Percentiles rank a stretch among this genome's conserved stretches.
These are phyloP conservation scores for Dromococcyx pavoninus DNA, from an alignment of 2,797 vertebrate species.

Conservation along the genomic window DNA sequence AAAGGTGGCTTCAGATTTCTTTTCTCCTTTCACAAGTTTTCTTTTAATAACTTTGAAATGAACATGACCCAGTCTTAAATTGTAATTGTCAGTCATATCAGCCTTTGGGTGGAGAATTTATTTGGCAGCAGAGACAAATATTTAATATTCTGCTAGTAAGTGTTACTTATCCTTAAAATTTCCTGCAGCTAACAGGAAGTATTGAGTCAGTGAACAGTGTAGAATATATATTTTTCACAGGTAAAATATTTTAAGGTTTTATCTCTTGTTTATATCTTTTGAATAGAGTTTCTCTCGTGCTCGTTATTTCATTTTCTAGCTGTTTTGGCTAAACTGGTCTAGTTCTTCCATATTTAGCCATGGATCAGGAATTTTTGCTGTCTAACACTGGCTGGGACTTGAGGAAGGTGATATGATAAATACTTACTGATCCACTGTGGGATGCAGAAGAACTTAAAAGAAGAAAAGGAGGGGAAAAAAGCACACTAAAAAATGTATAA, in stretches of 20 bases:
- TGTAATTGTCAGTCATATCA: not conserved
- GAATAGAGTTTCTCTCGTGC: not conserved
- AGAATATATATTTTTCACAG: not conserved
- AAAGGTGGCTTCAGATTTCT: not conserved
- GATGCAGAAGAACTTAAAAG: not conserved
- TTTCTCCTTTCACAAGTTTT: not conserved
- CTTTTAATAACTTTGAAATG: constrained; percentile 29
- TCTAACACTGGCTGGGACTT: not conserved
- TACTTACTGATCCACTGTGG: not conserved
- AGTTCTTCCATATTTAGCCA: not conserved
- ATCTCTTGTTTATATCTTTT: not conserved
- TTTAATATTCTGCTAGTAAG: not conserved
- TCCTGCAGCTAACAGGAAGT: not conserved
- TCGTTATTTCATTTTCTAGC: not conserved
- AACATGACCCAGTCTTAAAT: not conserved
- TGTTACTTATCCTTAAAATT: constrained; percentile 5
- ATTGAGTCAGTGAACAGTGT: not conserved
- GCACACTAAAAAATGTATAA: not conserved
- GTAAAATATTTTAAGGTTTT: not conserved
- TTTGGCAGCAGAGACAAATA: constrained; percentile 15
- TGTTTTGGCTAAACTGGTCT: not conserved
- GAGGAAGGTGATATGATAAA: not conserved
- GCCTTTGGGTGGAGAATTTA: not conserved
- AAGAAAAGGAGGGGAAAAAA: not conserved
- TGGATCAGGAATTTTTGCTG: not conserved